Conservation (phyloP, 2,888 invertebrate species). For the Chrysolina oricalcia region DNA sequence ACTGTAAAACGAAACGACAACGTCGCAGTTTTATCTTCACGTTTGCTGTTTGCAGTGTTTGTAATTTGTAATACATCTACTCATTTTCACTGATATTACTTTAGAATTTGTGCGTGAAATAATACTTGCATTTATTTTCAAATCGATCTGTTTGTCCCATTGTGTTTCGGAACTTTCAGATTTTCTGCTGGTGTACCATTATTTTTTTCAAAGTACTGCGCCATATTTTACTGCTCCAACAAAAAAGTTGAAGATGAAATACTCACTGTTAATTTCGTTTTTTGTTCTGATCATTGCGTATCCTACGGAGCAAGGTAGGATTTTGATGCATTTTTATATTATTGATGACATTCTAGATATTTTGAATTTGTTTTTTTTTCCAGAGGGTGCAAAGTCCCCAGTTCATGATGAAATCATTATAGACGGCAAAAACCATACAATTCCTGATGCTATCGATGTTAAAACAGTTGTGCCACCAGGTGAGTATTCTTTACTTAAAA, state of each 20-base stretch:
- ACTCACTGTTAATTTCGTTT: slow-evolving; percentile 27
- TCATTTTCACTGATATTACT: too few species aligned
- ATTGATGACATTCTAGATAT: background rate
- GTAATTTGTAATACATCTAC: too few species aligned
- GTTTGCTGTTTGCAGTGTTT: too few species aligned
- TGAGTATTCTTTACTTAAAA: background rate
- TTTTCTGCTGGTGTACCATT: background rate
- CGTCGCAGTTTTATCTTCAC: too few species aligned
- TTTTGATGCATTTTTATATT: background rate
- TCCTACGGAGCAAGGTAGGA: slow-evolving; percentile 31
- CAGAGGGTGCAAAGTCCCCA: slow-evolving; percentile 3
- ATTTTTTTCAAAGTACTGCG: background rate
- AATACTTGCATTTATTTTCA: too few species aligned
- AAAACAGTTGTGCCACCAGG: background rate
- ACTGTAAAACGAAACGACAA: too few species aligned
- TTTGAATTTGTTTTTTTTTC: background rate
- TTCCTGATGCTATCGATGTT: background rate
- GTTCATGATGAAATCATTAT: background rate
- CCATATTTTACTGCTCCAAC: slow-evolving; percentile 21
- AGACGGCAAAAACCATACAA: background rate
- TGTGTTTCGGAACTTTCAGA: background rate
- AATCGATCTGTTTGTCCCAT: too few species aligned
- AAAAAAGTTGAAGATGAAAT: slow-evolving; percentile 39
- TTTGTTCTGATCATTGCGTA: slow-evolving; percentile 25
- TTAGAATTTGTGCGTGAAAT: too few species aligned